A percentile compares a stretch with the other conserved stretches of the same genome.
These are phyloP conservation scores for Columba guinea DNA, from an alignment of 2,797 vertebrate species.

Conservation along the genomic window DNA sequence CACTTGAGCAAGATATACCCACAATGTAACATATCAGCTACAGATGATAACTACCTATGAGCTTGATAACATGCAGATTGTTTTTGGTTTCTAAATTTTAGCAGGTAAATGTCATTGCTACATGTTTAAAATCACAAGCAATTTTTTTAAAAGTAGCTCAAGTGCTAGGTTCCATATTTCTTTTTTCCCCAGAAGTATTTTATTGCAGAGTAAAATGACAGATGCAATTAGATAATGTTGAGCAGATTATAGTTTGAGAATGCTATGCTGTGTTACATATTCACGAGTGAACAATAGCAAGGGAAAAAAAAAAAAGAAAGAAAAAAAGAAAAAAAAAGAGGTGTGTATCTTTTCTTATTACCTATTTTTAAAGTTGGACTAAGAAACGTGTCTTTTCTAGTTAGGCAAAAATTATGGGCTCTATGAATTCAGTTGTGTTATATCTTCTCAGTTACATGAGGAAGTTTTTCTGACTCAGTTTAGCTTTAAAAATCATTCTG, in stretches of 20 bases:
- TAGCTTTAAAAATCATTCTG: neutral
- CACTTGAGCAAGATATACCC: neutral
- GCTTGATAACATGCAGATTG: slow-evolving; percentile 53
- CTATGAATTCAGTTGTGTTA: neutral
- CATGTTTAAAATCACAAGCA: slow-evolving; percentile 59
- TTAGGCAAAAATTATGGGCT: slow-evolving; percentile 27
- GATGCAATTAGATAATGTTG: slow-evolving; percentile 67
- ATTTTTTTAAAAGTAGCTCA: slow-evolving; percentile 42
- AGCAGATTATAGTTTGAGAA: slow-evolving; percentile 56
- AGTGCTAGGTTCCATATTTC: slow-evolving; percentile 52
- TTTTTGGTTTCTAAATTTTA: slow-evolving; percentile 61
- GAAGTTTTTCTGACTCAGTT: neutral
- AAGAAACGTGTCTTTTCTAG: slow-evolving; percentile 22
- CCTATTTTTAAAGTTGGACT: slow-evolving; percentile 46
- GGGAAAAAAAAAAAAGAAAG: neutral
- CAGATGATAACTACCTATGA: slow-evolving; percentile 6
- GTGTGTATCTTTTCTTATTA: slow-evolving; percentile 11
- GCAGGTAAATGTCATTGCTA: slow-evolving; percentile 59
- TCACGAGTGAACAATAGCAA: slow-evolving; percentile 58
- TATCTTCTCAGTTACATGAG: neutral
- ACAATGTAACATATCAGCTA: neutral
- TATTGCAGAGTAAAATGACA: slow-evolving; percentile 63
- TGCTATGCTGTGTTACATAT: slow-evolving; percentile 55
- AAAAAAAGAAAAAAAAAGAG: neutral
- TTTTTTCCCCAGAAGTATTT: slow-evolving; percentile 61